A percentile compares a stretch with the other conserved stretches of the same genome.
Evolutionary conservation across 2,113 vertebrate species (phyloP).

Genomic region (Crotophaga sulcirostris): DNA sequence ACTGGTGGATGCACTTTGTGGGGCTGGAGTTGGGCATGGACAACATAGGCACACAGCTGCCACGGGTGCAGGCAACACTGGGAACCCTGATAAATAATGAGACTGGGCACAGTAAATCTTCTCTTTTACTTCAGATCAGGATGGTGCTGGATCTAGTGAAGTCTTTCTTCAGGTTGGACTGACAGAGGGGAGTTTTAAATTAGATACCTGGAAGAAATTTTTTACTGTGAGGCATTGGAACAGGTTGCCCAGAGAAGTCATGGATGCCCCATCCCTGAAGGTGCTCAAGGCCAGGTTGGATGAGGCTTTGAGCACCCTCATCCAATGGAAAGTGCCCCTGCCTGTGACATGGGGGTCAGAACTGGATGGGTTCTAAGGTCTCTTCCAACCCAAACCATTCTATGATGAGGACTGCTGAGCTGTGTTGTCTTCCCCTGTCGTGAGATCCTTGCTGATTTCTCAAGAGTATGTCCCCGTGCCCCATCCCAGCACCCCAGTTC

Average conservation of each 20-base stretch:
- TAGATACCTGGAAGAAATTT: too few species aligned
- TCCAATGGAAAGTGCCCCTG: too few species aligned
- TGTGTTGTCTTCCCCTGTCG: not conserved
- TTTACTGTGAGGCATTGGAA: too few species aligned
- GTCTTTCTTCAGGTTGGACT: not conserved
- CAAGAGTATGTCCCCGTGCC: accelerated
- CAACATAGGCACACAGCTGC: not conserved
- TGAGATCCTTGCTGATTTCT: not conserved
- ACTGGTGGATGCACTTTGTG: not conserved
- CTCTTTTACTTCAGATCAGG: not conserved
- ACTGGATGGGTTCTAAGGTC: too few species aligned
- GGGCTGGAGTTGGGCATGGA: not conserved
- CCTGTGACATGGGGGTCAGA: too few species aligned
- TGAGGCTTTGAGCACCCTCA: too few species aligned
- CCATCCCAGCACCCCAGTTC: not conserved
- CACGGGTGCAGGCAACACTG: not conserved
- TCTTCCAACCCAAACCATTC: too few species aligned
- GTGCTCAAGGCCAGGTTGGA: too few species aligned
- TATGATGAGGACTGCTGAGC: not conserved
- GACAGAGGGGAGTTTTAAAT: too few species aligned
- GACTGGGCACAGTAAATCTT: not conserved
- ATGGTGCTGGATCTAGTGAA: not conserved
- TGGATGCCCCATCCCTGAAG: too few species aligned
- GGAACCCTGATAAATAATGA: not conserved
- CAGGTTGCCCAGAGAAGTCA: too few species aligned